phyloP scores from a whole-genome alignment of 2,113 vertebrate species.

The Oreochromis niloticus region DNA sequence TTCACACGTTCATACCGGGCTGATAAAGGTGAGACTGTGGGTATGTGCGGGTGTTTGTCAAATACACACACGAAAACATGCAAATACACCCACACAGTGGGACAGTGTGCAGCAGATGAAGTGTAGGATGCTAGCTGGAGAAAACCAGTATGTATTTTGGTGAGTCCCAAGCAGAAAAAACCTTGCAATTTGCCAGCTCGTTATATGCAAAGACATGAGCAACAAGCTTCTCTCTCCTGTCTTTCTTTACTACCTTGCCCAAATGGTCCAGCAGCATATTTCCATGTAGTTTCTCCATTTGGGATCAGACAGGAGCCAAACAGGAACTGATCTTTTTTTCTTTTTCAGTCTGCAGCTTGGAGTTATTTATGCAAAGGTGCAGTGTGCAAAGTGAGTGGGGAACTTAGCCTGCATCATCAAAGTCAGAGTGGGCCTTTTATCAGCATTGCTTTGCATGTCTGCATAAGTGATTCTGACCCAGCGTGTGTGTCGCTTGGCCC shows the following conservation, averaged over 20 bases:
- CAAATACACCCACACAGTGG: not conserved
- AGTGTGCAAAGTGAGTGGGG: not conserved
- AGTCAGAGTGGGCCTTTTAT: conserved; percentile 2
- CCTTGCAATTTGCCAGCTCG: not conserved
- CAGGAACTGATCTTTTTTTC: not conserved
- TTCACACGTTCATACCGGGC: not conserved
- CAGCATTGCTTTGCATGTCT: conserved; percentile 24
- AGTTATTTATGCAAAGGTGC: conserved; percentile 24
- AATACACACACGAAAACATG: not conserved
- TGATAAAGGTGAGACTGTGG: not conserved
- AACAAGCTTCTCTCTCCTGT: not conserved
- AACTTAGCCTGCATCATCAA: not conserved
- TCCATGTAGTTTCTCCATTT: conserved; percentile 1
- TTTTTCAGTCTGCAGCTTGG: not conserved
- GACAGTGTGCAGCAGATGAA: not conserved
- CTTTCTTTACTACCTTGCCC: not conserved
- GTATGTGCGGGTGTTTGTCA: conserved; percentile 24
- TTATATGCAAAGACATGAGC: not conserved
- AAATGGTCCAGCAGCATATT: not conserved
- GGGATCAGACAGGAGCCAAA: conserved; percentile 12
- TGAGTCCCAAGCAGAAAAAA: not conserved
- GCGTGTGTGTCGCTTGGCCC: not conserved
- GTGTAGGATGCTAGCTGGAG: not conserved
- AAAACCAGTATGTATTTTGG: not conserved
- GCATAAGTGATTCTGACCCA: not conserved